Base-by-base conservation (phyloP, 2,888 invertebrate genomes). In the Melanargia galathea region DNA sequence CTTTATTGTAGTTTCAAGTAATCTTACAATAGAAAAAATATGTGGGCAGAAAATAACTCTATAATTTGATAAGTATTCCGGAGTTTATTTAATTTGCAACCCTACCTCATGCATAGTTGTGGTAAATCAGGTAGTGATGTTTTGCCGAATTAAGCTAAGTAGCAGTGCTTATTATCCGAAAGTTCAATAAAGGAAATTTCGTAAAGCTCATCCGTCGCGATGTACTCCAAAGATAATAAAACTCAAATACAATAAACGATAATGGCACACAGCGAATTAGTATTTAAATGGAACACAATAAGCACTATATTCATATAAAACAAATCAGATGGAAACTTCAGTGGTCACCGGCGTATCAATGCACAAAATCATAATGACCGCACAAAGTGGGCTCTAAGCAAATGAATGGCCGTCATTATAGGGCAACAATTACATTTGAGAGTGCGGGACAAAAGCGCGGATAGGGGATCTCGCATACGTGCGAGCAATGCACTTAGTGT, bases 351-450 rank as follows among this genome's bases (percentile, higher is more conserved):
- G 49, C 38, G 68, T 70, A 72, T 73, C 70, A 59, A 63, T 60
- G 60, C 59, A 65, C 65, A 66, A 69, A 71, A 71, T 71, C 68
- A 70, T 68, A 71, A 67, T 66, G 67, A 67, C 70, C 66, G 67
- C 69, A 71, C 71, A 70, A 68, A 69, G 67, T 66, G 67, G 67
- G 65, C 63, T 65, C 64, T 60, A 76, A 81, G 79, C 77, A 75
- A 78, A 83, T 77, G 78, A 77, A 83, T 81, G 77, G 76, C 66
- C 64, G 70, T 77, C 78, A 84, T 83, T 84, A 82, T 77, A 71
- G 73, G 71, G 75, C 74, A 76, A 81, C 82, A 81, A 81, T 81
- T 80, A 81, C 75, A 75, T 77, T 73, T 76, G 68, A 70, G 68
- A 73, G 72, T 75, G 75, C 78, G 76, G 80, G 77, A 83, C 80